Percentiles rank a stretch among this genome's conserved stretches.
Conservation (phyloP, 2,113 vertebrate species). For the Halcyon malimbica region DNA sequence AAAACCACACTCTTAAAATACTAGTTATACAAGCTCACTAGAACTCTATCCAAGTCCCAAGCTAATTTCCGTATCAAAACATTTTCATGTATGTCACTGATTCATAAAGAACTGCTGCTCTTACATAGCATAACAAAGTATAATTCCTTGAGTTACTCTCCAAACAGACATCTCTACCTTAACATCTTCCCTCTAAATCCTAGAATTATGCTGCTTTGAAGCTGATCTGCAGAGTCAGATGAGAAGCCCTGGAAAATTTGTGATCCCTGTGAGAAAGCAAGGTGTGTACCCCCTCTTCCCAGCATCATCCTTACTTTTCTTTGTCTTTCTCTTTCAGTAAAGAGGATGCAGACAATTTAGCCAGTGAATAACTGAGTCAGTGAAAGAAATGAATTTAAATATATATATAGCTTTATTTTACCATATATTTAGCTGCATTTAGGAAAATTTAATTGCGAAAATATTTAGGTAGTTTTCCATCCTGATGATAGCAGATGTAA, state of each 20-base stretch:
- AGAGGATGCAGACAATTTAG: not conserved
- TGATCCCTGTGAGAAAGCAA: not conserved
- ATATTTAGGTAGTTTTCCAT: not conserved
- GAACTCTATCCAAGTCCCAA: not conserved
- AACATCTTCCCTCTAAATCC: not conserved
- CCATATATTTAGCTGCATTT: not conserved
- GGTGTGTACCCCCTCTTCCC: not conserved
- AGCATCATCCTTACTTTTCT: not conserved
- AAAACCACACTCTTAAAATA: not conserved
- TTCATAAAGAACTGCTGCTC: not conserved
- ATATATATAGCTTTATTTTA: not conserved
- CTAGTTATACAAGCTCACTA: not conserved
- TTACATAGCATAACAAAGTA: not conserved
- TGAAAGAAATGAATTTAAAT: not conserved
- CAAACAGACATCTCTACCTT: not conserved
- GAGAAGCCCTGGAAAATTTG: not conserved
- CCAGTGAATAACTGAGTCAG: not conserved
- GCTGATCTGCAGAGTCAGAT: not conserved
- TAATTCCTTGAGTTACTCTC: not conserved
- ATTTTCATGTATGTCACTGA: not conserved
- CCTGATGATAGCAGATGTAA: not conserved
- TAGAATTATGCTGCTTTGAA: not conserved
- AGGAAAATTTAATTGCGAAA: not conserved
- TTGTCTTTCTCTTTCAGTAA: not conserved
- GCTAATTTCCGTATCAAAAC: not conserved